A percentile compares a stretch with the other conserved stretches of the same genome.
These are phyloP conservation scores for Phrixothrix hirtus DNA, from an alignment of 2,888 invertebrate species.

Conservation along the genomic window DNA sequence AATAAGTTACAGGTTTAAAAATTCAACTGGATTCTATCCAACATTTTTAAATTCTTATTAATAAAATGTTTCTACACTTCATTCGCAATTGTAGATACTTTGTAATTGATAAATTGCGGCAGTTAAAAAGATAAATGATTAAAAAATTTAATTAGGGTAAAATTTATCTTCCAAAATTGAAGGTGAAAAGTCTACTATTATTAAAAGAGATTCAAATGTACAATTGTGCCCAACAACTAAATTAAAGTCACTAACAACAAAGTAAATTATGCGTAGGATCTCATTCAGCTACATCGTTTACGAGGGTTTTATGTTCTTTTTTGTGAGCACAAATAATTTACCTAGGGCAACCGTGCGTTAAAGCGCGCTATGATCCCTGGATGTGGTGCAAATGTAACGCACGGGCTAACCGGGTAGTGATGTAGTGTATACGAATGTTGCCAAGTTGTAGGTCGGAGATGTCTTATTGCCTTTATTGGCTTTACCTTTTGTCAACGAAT, in stretches of 20 bases:
- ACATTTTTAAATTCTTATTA: too few species aligned
- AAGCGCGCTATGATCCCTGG: conserved; percentile 48
- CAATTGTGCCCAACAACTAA: conserved; percentile 28
- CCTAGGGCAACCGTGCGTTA: conserved; percentile 51
- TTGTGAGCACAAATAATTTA: conserved; percentile 50
- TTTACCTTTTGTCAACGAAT: conserved; percentile 18
- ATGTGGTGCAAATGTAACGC: conserved; percentile 50
- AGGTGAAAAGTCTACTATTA: conserved; percentile 1
- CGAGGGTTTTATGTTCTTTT: conserved; percentile 41
- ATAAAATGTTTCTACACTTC: too few species aligned
- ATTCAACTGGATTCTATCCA: too few species aligned
- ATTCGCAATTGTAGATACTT: too few species aligned
- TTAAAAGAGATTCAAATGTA: conserved; percentile 26
- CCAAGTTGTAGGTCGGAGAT: conserved; percentile 42
- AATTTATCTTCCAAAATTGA: conserved; percentile 2
- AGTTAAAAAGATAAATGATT: too few species aligned
- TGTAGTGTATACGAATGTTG: conserved; percentile 44
- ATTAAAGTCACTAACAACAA: conserved; percentile 36
- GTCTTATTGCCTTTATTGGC: conserved; percentile 19
- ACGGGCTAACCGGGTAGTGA: conserved; percentile 50
- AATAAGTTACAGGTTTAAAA: too few species aligned
- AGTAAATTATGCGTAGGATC: conserved; percentile 44
- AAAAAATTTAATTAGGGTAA: too few species aligned
- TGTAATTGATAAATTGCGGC: too few species aligned
- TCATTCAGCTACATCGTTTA: conserved; percentile 52